A percentile compares a stretch with the other conserved stretches of the same genome.
Evolutionary conservation across 1,140 invertebrate species (phyloP).

Genomic region (Scaptomyza graminum): DNA sequence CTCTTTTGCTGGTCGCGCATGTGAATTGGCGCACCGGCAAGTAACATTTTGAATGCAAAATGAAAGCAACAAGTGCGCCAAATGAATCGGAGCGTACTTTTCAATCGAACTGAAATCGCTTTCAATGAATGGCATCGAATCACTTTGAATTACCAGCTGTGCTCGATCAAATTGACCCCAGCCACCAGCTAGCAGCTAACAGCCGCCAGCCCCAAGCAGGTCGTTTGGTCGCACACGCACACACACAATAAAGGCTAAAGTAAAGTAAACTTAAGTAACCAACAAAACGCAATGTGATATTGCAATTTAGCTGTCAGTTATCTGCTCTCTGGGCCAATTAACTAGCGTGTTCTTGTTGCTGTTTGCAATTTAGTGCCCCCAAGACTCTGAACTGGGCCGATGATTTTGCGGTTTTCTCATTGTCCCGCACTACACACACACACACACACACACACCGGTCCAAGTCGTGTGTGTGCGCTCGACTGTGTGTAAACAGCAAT

Average conservation of each 20-base stretch:
- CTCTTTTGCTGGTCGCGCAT: conserved; percentile 20
- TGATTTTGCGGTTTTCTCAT: conserved; percentile 75
- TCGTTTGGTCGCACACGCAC: conserved; percentile 12
- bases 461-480: conserved; percentile 27
- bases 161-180: conserved; percentile 54
- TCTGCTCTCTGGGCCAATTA: conserved; percentile 78
- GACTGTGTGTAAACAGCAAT: conserved; percentile 76
- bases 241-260: conserved; percentile 26
- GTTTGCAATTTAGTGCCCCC: conserved; percentile 74
- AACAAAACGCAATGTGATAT: conserved; percentile 76
- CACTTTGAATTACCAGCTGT: conserved; percentile 60
- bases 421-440: conserved; percentile 2
- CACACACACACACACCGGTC: neutral
- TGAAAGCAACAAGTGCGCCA: conserved; percentile 68
- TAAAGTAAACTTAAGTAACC: conserved; percentile 52
- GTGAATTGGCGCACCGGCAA: conserved; percentile 29
- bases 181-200: conserved; percentile 5
- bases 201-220: conserved; percentile 22
- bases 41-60: conserved; percentile 42
- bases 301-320: conserved; percentile 79
- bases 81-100: conserved; percentile 26
- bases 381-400: conserved; percentile 55
- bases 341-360: conserved; percentile 62
- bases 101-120: conserved; percentile 24
- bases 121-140: conserved; percentile 46